Conservation (phyloP, 1,140 invertebrate genomes). For the Monomorium pharaonis region DNA sequence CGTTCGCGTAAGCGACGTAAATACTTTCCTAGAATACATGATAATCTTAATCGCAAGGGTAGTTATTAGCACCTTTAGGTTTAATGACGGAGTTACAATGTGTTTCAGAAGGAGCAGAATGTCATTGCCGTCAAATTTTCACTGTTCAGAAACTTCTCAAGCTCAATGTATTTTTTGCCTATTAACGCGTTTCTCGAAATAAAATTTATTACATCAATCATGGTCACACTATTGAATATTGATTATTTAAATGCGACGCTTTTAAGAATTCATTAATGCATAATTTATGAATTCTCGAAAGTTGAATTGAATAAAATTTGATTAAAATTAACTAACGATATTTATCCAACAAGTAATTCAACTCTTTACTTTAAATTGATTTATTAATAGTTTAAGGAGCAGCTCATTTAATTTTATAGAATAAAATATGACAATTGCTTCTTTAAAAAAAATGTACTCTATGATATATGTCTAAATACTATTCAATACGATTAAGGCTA, state of each 20-base stretch:
- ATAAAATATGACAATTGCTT: neutral
- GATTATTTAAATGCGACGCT: neutral
- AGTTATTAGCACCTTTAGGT: slow-evolving; percentile 37
- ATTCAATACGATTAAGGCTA: neutral
- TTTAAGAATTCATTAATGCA: neutral
- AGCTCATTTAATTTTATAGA: neutral
- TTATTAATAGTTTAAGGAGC: neutral
- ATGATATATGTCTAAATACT: neutral
- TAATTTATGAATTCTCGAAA: slow-evolving; percentile 14
- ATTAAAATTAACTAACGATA: neutral
- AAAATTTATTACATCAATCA: slow-evolving; percentile 3
- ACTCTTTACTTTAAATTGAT: neutral
- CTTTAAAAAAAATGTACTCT: neutral
- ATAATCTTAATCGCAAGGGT: slow-evolving; percentile 16
- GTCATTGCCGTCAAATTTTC: neutral
- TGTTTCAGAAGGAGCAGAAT: slow-evolving; percentile 22
- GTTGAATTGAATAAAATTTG: neutral
- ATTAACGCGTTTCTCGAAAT: neutral
- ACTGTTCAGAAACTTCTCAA: neutral
- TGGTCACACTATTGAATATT: neutral
- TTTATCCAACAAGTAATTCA: neutral
- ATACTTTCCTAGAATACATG: slow-evolving; percentile 49
- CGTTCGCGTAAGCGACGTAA: slow-evolving; percentile 23
- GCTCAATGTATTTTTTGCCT: neutral
- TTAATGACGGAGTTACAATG: slow-evolving; percentile 7